Evolutionary conservation across 2,113 vertebrate genomes (phyloP), one percentile per base, ranked within the genome.

Genomic region (Anarrhichthys ocellatus): DNA sequence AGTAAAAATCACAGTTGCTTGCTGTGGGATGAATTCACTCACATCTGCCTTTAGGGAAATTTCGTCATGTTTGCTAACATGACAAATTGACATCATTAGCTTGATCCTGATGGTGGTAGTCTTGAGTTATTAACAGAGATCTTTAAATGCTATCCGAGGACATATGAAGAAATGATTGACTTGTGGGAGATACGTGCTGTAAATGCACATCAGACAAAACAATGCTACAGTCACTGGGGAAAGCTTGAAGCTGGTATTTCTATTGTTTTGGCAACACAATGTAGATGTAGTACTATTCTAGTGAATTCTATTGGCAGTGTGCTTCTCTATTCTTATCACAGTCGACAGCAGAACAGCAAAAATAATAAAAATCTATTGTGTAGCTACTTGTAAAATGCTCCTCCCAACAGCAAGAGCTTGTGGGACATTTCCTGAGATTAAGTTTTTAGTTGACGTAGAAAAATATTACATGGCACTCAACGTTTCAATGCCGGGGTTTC

Each of bases 341-440:
- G 48, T 72, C 62, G 38, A 81, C 85, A 89, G 90, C 87, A 77
- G 79, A 91, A 76, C 69, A 80, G 79, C 76, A 58, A 54, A 85
- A 85, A 89, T 85, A 91, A 88, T 86, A 73, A 85, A 85, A 81
- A 84, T 87, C 79, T 78, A 78, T 88, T 91, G 83, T 88, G 80
- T 68, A 40, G 77, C 85, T 83, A 46, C 87, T 92, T 89, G 87
- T 93, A 86, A 88, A 89, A 78, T 54, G 58, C 71, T 81, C 36
- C 81, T 78, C 73, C 87, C 89, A 52, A 68, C 50, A 79, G 80
- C 80, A 67, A 68, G 61, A 71, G 72, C 84, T 80, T 46, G 70
- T 64, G 82, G 87, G 76, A 81, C 71, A 67, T 80, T 88, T 76
- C 65, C 56, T 24, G 40, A 73, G 74, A 88, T 90, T 76, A 80